Percentiles rank a stretch among this genome's conserved stretches.
phyloP scores from a whole-genome alignment of 2,113 vertebrate species.

The Aldabrachelys gigantea region DNA sequence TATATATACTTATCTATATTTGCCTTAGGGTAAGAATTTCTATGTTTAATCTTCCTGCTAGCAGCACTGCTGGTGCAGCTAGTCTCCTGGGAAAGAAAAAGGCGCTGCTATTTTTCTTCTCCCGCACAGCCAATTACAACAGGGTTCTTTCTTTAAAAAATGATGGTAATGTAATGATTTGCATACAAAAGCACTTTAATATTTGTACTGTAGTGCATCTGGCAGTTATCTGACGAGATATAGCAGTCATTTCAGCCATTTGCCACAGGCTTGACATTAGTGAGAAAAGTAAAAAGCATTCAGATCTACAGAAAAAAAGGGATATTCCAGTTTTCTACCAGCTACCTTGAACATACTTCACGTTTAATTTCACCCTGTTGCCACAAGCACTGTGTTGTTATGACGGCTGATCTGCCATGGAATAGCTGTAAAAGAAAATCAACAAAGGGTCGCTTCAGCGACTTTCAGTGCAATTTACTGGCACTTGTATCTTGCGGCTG shows the following conservation, averaged over 20 bases:
- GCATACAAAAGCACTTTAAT: slow-evolving; percentile 37
- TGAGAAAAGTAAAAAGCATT: background rate
- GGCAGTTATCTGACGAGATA: slow-evolving; percentile 52
- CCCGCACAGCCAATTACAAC: background rate
- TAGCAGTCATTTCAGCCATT: background rate
- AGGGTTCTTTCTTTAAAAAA: background rate
- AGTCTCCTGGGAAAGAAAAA: background rate
- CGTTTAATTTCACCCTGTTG: slow-evolving; percentile 62
- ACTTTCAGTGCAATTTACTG: slow-evolving; percentile 53
- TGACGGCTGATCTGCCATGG: slow-evolving; percentile 56
- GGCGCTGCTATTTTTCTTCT: background rate
- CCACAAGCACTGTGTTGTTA: slow-evolving; percentile 56
- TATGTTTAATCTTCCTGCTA: background rate
- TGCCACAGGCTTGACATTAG: slow-evolving; percentile 21
- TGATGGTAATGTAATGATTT: slow-evolving; percentile 22
- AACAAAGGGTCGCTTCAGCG: slow-evolving; percentile 63
- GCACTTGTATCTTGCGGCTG: slow-evolving; percentile 58
- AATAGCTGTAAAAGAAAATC: slow-evolving; percentile 70
- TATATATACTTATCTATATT: background rate
- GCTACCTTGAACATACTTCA: slow-evolving; percentile 71
- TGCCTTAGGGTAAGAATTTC: background rate
- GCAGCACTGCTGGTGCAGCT: background rate
- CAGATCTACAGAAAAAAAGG: slow-evolving; percentile 21
- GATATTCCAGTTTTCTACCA: slow-evolving; percentile 61
- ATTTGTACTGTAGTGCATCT: slow-evolving; percentile 44